Percentiles rank a stretch among this genome's conserved stretches.
phyloP scores from a whole-genome alignment of 2,797 vertebrate species.

The Tokudaia tokunoshimensis region DNA sequence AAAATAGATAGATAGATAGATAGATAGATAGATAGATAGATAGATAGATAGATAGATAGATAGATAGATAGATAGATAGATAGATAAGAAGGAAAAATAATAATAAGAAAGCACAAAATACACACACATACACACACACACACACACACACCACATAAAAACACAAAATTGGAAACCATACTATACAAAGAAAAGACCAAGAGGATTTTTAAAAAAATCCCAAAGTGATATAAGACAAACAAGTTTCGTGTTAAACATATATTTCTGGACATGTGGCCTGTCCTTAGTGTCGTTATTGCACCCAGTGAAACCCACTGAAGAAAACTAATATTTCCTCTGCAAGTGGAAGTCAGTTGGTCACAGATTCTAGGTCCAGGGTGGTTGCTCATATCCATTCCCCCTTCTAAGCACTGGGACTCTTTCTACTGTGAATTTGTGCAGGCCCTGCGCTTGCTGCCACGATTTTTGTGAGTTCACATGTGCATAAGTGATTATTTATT shows the following conservation, averaged over 20 bases:
- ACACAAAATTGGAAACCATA: not conserved
- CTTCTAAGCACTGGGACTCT: not conserved
- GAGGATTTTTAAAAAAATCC: not conserved
- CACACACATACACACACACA: too few species aligned
- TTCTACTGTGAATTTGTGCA: not conserved
- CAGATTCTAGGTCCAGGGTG: not conserved
- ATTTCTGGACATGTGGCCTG: not conserved
- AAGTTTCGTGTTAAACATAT: not conserved
- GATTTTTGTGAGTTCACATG: too few species aligned
- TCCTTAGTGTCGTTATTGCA: not conserved
- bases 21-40: too few species aligned
- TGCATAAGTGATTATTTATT: not conserved
- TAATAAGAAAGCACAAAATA: not conserved
- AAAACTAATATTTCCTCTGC: not conserved
- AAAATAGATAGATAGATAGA: not conserved
- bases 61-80: too few species aligned
- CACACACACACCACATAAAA: not conserved
- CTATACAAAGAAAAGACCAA: not conserved
- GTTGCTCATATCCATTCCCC: too few species aligned
- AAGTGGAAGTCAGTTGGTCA: not conserved
- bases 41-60: too few species aligned
- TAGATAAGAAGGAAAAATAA: not conserved
- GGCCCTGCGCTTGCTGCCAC: not conserved
- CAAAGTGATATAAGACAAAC: not conserved
- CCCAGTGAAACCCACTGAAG: not conserved